Evolutionary conservation across 1,140 invertebrate species (phyloP), one percentile per base, ranked within the genome.

Genomic region (Caenorhabditis brenneri): DNA sequence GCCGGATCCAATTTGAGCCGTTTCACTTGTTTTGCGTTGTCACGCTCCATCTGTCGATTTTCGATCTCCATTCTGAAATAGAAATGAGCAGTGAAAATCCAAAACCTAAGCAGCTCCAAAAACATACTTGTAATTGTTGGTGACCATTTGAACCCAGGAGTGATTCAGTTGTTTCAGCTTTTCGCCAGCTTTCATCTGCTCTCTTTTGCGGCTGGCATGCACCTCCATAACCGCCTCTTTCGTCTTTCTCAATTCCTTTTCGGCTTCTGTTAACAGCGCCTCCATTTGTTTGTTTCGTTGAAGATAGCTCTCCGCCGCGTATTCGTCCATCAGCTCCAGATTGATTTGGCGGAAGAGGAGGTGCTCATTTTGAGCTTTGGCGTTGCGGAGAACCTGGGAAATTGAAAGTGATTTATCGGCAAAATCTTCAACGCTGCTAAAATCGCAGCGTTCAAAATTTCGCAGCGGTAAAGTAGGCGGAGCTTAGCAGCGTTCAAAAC

Each of bases 351-450:
- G 55, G 9, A 86, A 19, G 33, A 85, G 42, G 6, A 86, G 78
- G 65, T 86, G 85, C 83, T 86, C 80, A 42, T 86, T 86, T 79
- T 86, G 85, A 16, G 85, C 81, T 46, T 85, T 85, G 36, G 85
- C 85, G 46, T 86, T 86, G 22, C 69, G 58, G 16, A 86, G 84
- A 24, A 85, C 58, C 80, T n/a, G n/a, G n/a, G n/a, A n/a, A n/a
- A n/a, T n/a, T n/a, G n/a, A n/a, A n/a, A n/a, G n/a, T n/a, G n/a
- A n/a, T n/a, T n/a, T n/a, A n/a, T n/a, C n/a, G n/a, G n/a, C n/a
- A n/a, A n/a, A n/a, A n/a, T n/a, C n/a, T n/a, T n/a, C n/a, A n/a
- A n/a, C n/a, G n/a, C n/a, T n/a, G n/a, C n/a, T n/a, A n/a, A n/a
- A n/a, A n/a, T n/a, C n/a, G n/a, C n/a, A n/a, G n/a, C n/a, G n/a